A percentile compares a stretch with the other conserved stretches of the same genome.
These are phyloP conservation scores for Falco rusticolus DNA, from an alignment of 2,797 vertebrate species.

Conservation along the genomic window DNA sequence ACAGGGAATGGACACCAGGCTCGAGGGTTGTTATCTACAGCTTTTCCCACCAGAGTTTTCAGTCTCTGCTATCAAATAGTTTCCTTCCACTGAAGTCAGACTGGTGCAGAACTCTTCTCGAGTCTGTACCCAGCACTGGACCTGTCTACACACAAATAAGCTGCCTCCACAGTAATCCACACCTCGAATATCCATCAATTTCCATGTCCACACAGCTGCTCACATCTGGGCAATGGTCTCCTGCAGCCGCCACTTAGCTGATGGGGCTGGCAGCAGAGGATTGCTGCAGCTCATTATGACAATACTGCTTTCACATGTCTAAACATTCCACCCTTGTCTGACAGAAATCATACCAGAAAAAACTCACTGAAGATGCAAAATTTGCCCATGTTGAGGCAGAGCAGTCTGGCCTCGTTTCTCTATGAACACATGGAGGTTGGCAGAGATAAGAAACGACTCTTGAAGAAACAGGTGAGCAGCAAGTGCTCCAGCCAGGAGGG, in stretches of 20 bases:
- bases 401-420: not conserved
- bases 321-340: too few species aligned
- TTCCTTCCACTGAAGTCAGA: not conserved
- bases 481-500: not conserved
- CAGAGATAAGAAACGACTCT: not conserved
- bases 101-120: not conserved
- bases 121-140: not conserved
- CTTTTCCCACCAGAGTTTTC: not conserved
- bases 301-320: not conserved
- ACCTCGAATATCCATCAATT: rapidly evolving
- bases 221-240: not conserved
- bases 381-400: not conserved
- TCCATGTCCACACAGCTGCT: not conserved
- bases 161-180: not conserved
- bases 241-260: not conserved
- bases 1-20: not conserved
- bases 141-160: not conserved
- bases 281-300: not conserved
- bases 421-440: not conserved
- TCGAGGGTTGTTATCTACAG: not conserved
- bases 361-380: not conserved
- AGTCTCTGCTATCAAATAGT: not conserved
- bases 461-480: not conserved
- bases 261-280: not conserved
- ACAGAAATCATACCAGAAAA: not conserved